Evolutionary conservation across 2,888 invertebrate species (phyloP), one percentile per base, ranked within the genome.

Genomic region (Drosophila pseudotakahashii): DNA sequence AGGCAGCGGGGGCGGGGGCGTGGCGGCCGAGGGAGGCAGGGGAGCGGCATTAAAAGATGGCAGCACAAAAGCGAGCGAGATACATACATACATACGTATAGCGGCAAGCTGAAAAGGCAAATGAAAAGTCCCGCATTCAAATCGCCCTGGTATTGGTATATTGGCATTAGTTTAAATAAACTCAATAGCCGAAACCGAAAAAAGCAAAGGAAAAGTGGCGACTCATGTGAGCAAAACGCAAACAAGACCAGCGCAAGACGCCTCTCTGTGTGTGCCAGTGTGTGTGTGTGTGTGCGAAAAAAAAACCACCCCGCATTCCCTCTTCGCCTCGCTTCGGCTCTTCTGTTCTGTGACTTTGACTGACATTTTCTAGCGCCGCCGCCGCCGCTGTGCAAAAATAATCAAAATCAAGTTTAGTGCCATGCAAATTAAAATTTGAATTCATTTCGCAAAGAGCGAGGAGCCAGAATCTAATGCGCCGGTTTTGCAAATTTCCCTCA

Each of bases 1-100:
- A 2, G 19, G 19, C 19, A 42, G 42, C 19, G 45, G 47, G 19
- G 47, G 58, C 58, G 58, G 58, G 30, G 58, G 58, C 57, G 58
- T 58, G 58, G 58, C 11, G 66, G 61, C 69, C 58, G 64, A 55
- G 57, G 66, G 71, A 66, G 78, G 34, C 34, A 73, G 79, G 79
- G 77, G 70, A 76, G 77, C 77, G 89, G 87, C 88, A 84, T 87
- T 81, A 84, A 62, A 83, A 84, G 87, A 88, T 88, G 83, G 83
- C 83, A 86, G 86, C 84, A 76, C 72, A 73, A 78, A 81, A 81
- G 76, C 84, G 84, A 84, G 78, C 77, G 75, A 82, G 82, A 81
- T 76, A 84, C 72, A 76, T 76, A 78, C 39, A 57, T 44, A 63
- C 58, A 32, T 60, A 57, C 51, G 63, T 55, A 58, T 67, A 71